Conservation (phyloP, 1,140 invertebrate genomes). For the Rhopalosiphum padi region DNA sequence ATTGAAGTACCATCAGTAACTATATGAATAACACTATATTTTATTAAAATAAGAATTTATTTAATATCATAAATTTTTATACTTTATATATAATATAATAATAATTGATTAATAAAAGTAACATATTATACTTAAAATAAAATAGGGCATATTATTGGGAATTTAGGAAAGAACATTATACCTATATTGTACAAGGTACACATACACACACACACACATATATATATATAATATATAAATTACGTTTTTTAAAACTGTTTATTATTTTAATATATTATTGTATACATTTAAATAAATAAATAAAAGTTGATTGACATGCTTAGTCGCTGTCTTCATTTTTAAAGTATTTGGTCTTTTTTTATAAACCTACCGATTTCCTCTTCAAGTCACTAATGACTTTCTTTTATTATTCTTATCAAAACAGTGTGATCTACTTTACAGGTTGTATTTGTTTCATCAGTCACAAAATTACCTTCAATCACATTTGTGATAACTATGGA, state of each 20-base stretch:
- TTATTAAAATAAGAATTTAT: neutral
- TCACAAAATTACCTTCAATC: constrained; percentile 25
- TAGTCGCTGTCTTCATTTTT: constrained; percentile 34
- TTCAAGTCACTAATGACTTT: constrained; percentile 3
- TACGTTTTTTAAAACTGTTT: constrained; percentile 30
- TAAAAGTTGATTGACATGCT: constrained; percentile 1
- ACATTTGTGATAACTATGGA: neutral
- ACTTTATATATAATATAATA: constrained; percentile 9
- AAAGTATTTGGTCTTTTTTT: constrained; percentile 28
- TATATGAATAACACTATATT: constrained; percentile 38
- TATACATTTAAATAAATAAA: constrained; percentile 32
- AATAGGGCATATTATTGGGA: constrained; percentile 31
- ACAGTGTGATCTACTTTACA: neutral
- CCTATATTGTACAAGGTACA: neutral
- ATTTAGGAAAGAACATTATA: neutral
- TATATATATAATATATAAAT: neutral
- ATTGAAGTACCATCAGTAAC: neutral
- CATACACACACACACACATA: neutral
- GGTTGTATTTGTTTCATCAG: neutral
- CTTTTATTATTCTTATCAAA: neutral
- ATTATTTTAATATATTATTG: constrained; percentile 54
- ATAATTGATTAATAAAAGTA: constrained; percentile 21
- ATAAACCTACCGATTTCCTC: neutral
- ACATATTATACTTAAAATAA: neutral
- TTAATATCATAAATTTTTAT: constrained; percentile 1